Conservation (phyloP, 2,797 vertebrate species). For the Heliangelus exortis region DNA sequence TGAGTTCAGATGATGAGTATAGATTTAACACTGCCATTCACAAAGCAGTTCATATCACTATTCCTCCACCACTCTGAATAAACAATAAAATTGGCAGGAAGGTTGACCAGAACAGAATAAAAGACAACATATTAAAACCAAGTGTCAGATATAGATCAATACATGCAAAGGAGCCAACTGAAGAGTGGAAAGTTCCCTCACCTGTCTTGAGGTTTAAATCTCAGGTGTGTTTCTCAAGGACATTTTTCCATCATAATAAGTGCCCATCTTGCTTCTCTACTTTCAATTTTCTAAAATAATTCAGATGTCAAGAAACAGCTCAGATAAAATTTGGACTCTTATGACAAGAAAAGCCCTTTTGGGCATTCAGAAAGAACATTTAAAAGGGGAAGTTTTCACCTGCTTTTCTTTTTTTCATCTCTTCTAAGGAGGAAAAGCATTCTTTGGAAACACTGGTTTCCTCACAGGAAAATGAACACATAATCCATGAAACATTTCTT, state of each 20-base stretch:
- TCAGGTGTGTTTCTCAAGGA: neutral
- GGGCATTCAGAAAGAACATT: neutral
- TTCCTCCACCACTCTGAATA: too few relatives aligned
- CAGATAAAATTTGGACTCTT: neutral
- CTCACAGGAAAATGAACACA: neutral
- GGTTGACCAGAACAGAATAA: too few relatives aligned
- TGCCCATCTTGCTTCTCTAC: neutral
- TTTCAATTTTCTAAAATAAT: neutral
- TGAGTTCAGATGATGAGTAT: too few relatives aligned
- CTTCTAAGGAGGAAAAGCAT: neutral
- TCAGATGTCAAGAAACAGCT: neutral
- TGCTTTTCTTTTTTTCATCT: neutral
- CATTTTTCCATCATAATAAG: neutral
- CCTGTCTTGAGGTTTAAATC: neutral
- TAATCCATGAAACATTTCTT: neutral
- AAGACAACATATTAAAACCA: too few relatives aligned
- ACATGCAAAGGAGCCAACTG: neutral
- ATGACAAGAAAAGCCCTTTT: neutral
- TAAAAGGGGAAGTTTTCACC: neutral
- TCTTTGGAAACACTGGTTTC: neutral
- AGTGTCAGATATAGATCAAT: too few relatives aligned
- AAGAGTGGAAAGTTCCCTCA: neutral
- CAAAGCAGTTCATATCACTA: too few relatives aligned
- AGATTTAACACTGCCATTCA: too few relatives aligned
- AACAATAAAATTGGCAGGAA: too few relatives aligned